phyloP scores from a whole-genome alignment of 2,888 invertebrate species.

The Dilophus febrilis region DNA sequence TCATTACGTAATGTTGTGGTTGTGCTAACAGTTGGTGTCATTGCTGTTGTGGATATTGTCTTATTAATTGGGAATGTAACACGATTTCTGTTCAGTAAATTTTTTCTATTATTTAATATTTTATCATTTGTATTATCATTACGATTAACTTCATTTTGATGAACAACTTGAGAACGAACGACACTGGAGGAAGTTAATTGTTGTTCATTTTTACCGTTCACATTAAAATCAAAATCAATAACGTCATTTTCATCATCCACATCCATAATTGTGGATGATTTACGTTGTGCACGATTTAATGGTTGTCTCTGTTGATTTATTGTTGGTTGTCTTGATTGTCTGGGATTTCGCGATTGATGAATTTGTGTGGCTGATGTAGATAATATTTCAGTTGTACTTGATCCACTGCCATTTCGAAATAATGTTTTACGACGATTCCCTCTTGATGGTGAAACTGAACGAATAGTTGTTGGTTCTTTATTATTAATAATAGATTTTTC shows the following conservation, averaged over 20 bases:
- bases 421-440: no score
- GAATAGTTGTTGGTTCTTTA: no score
- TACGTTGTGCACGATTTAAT: conserved; percentile 4
- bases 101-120: not conserved
- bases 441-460: not conserved
- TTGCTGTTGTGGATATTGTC: not conserved
- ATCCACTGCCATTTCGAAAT: conserved; percentile 1
- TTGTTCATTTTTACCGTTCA: not conserved
- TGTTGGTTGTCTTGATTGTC: not conserved
- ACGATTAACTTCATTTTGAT: not conserved
- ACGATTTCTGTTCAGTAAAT: not conserved
- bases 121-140: not conserved
- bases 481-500: no score
- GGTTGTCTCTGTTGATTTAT: conserved; percentile 2
- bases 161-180: not conserved
- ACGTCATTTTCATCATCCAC: not conserved
- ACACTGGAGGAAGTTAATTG: not conserved
- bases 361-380: no score
- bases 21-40: not conserved
- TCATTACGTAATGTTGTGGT: not conserved
- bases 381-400: not conserved
- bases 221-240: not conserved
- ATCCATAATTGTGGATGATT: not conserved
- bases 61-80: not conserved
- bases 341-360: no score